A percentile compares a stretch with the other conserved stretches of the same genome.
phyloP scores from a whole-genome alignment of 2,113 vertebrate species.

The Rhea americana region DNA sequence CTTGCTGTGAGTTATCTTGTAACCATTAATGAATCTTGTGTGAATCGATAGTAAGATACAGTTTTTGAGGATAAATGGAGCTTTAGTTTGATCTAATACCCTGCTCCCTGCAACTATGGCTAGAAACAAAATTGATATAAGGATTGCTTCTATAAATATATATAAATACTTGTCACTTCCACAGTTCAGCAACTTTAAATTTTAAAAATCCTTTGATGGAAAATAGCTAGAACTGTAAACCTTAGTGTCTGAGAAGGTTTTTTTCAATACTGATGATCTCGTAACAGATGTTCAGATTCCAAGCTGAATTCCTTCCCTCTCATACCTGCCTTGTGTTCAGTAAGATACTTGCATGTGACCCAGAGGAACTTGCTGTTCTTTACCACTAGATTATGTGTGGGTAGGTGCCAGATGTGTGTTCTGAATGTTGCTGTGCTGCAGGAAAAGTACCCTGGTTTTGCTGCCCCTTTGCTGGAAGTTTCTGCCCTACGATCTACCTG shows the following conservation, averaged over 20 bases:
- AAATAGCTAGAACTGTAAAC: not conserved
- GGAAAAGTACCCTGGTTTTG: not conserved
- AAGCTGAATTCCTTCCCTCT: not conserved
- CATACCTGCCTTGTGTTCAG: conserved; percentile 16
- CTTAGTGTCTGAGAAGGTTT: not conserved
- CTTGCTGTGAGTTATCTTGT: not conserved
- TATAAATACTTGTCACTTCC: not conserved
- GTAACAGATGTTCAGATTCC: not conserved
- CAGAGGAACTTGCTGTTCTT: not conserved
- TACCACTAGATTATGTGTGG: not conserved
- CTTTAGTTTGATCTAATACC: not conserved
- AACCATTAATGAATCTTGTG: not conserved
- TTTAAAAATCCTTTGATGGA: not conserved
- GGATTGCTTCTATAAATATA: not conserved
- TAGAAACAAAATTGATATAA: not conserved
- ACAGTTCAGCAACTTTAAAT: no score
- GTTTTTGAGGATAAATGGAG: not conserved
- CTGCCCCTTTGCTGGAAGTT: not conserved
- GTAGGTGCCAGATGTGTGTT: not conserved
- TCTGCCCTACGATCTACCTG: not conserved
- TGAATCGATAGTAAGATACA: not conserved
- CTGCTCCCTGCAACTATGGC: not conserved
- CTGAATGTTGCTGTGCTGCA: not conserved
- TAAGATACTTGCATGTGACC: conserved; percentile 29
- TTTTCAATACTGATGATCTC: not conserved